These are phyloP conservation scores for Discoglossus pictus DNA, from an alignment of 2,797 vertebrate genomes.

Conservation along the genomic window DNA sequence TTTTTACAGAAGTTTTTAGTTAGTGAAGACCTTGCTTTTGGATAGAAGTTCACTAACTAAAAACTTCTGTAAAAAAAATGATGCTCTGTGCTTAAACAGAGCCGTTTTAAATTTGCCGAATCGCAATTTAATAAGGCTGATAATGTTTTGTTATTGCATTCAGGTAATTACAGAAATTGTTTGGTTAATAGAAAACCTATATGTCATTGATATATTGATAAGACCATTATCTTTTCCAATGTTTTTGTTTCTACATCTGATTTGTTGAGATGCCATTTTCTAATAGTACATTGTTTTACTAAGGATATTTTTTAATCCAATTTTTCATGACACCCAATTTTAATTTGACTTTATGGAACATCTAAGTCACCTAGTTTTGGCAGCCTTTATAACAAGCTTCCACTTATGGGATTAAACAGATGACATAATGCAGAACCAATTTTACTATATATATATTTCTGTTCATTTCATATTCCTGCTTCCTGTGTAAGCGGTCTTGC, in stretches of 20 bases:
- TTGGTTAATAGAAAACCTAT: no score
- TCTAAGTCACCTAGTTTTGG: not conserved
- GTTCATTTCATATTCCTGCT: not conserved
- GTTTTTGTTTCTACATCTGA: not conserved
- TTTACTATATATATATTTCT: not conserved
- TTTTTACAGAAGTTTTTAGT: no score
- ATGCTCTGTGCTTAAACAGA: no score
- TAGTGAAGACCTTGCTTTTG: no score
- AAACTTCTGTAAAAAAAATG: no score
- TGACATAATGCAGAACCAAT: constrained; percentile 8
- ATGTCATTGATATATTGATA: constrained; percentile 21
- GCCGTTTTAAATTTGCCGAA: no score
- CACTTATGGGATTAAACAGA: not conserved
- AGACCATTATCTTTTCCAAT: constrained; percentile 21
- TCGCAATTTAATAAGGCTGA: no score
- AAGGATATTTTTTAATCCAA: constrained; percentile 19
- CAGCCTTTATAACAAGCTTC: not conserved
- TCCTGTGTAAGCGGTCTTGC: not conserved
- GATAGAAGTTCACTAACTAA: no score
- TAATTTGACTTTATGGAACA: constrained; percentile 32
- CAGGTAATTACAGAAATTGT: no score
- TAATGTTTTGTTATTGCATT: no score
- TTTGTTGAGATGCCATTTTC: constrained; percentile 15
- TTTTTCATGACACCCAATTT: constrained; percentile 23
- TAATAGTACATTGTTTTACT: constrained; percentile 10